These are phyloP conservation scores for Liolophura sinensis DNA, from an alignment of 1,140 invertebrate species.

Conservation along the genomic window DNA sequence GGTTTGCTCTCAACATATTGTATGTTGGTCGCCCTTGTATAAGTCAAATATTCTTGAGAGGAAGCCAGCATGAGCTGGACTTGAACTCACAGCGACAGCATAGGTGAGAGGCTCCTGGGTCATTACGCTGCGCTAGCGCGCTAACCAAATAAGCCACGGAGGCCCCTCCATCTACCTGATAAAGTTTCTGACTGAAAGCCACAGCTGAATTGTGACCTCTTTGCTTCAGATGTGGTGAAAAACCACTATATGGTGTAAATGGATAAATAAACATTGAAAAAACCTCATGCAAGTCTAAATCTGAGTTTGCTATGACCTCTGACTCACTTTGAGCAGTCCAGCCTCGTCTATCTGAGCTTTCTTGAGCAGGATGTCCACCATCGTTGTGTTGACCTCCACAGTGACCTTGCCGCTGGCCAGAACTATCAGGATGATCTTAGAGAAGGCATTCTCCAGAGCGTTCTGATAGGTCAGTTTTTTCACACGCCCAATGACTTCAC, in stretches of 20 bases:
- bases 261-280: background rate
- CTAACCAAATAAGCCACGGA: no score
- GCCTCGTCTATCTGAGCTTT: slow-evolving; percentile 22
- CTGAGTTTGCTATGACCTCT: background rate
- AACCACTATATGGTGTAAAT: background rate
- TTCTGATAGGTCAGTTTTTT: slow-evolving; percentile 39
- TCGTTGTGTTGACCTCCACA: slow-evolving; percentile 43
- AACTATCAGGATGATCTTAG: slow-evolving; percentile 38
- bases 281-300: background rate
- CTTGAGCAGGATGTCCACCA: slow-evolving; percentile 25
- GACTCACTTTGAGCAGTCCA: slow-evolving; percentile 33
- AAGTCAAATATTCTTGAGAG: no score
- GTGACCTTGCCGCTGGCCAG: slow-evolving; percentile 42
- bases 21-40: no score
- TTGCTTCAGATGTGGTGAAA: background rate
- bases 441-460: slow-evolving; percentile 47
- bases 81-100: no score
- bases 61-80: no score
- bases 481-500: slow-evolving; percentile 31
- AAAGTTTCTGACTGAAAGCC: background rate
- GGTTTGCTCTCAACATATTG: no score
- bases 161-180: no score
- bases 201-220: background rate
- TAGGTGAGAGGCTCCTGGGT: no score
- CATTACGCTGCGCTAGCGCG: no score